Evolutionary conservation across 2,797 vertebrate genomes (phyloP), one percentile per base, ranked within the genome.

Genomic region (Astyanax mexicanus): DNA sequence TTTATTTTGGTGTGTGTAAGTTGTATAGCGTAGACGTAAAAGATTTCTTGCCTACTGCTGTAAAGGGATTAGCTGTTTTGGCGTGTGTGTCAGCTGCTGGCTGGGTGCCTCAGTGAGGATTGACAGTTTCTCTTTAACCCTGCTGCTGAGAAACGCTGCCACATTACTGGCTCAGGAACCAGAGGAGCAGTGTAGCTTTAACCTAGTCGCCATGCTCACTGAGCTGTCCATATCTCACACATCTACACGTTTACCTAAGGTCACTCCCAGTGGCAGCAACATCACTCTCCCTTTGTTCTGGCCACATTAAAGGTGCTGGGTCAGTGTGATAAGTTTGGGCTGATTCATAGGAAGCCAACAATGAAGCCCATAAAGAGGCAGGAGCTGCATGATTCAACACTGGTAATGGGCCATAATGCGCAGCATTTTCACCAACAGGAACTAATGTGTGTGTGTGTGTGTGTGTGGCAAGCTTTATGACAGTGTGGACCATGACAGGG

Each of bases 31-130:
- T 52, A 47, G 75, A 80, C 60, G 61, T 58, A 45, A 71, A 27
- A 79, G 68, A 78, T 71, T 81, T 81, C 72, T 71, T 40, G 54
- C 69, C 74, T 54, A 64, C 74, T 37, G 29, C 52, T 69, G 49
- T 73, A 75, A 77, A 62, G 55, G 77, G 82, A 72, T 81, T 77
- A 80, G 61, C 60, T 44, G 25, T 77, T 71, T 73, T 74, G 76
- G 66, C 52, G 57, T 60, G 25, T 32, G 64, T 58, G 54, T 52
- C 52, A 45, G 55, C 55, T 55, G 21, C 27, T 80, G 68, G 49
- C 54, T 65, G 15, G 58, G 64, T 12, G 72, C 40, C 62, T 78
- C 38, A 23, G 11, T 58, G 64, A 47, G 55, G 66, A 67, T 57
- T 74, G 72, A 74, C 66, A 82, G 70, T 69, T 80, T 74, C 74